Evolutionary conservation across 1,140 invertebrate species (phyloP).

Genomic region (Drosophila pachea): DNA sequence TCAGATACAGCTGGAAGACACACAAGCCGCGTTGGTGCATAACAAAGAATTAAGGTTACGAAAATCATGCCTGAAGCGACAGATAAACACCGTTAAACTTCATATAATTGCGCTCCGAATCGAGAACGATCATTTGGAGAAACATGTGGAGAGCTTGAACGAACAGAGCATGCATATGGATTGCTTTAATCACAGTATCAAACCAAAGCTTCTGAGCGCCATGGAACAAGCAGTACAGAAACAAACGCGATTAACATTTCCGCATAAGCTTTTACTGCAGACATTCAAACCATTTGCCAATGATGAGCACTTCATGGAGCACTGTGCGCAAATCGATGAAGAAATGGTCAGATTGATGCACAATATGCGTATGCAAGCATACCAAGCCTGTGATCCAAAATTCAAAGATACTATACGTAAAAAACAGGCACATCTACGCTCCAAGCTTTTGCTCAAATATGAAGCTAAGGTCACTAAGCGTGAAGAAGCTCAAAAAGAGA

Average conservation of each 20-base stretch:
- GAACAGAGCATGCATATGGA: conserved; percentile 8
- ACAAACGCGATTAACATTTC: conserved; percentile 40
- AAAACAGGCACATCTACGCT: conserved; percentile 21
- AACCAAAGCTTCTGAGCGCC: conserved; percentile 14
- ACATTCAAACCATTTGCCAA: conserved; percentile 32
- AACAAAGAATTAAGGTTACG: conserved; percentile 13
- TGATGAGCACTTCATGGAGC: conserved; percentile 33
- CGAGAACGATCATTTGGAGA: conserved; percentile 24
- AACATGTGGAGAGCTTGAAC: neutral
- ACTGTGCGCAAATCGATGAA: conserved; percentile 34
- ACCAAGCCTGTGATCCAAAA: conserved; percentile 4
- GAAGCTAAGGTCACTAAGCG: conserved; percentile 16
- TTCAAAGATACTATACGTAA: neutral
- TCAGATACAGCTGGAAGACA: neutral
- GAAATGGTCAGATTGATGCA: conserved; percentile 38
- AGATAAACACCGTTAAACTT: conserved; percentile 32
- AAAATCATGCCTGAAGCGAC: conserved; percentile 1
- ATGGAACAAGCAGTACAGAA: conserved; percentile 19
- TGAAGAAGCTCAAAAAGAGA: conserved; percentile 3
- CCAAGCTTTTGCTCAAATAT: conserved; percentile 39
- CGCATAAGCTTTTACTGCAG: conserved; percentile 29
- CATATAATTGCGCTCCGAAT: conserved; percentile 36
- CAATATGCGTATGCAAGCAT: conserved; percentile 3
- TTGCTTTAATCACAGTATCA: conserved; percentile 9
- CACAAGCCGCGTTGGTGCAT: too few relatives aligned